Evolutionary conservation across 2,113 vertebrate genomes (phyloP).

Genomic region (Ursus arctos): DNA sequence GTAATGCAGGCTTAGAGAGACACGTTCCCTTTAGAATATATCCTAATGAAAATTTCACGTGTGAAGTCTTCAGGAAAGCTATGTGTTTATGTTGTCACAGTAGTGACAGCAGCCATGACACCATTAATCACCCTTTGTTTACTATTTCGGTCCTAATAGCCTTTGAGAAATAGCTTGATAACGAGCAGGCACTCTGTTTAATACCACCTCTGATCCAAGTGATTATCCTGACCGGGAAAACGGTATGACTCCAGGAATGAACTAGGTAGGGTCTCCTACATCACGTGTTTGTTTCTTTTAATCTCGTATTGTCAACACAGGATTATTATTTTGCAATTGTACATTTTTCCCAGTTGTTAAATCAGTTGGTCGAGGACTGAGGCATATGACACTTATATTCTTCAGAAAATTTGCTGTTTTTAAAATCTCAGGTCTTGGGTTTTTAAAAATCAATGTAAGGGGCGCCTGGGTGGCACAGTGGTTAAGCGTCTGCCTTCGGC

Average conservation of each 20-base stretch:
- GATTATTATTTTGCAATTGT: not conserved
- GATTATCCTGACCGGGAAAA: not conserved
- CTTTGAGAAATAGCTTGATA: not conserved
- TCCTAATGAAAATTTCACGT: not conserved
- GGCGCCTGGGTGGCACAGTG: no score
- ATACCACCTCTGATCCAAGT: not conserved
- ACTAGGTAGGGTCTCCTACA: not conserved
- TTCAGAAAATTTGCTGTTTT: conserved; percentile 1
- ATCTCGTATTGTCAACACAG: not conserved
- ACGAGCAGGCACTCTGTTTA: not conserved
- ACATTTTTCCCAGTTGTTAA: not conserved
- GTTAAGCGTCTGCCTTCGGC: no score
- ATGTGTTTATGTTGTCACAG: not conserved
- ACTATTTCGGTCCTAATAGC: not conserved
- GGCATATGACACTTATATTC: not conserved
- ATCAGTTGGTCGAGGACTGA: not conserved
- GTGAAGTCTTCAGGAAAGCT: not conserved
- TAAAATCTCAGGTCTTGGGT: not conserved
- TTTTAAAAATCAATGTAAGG: not conserved
- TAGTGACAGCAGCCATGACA: not conserved
- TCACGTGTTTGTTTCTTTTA: not conserved
- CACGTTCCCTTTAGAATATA: not conserved
- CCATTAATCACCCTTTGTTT: not conserved
- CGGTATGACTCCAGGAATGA: not conserved
- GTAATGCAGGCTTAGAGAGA: not conserved